These are phyloP conservation scores for Trachythela sp. DNA, from an alignment of 64 coral and sea anemone species.

Conservation along the genomic window DNA sequence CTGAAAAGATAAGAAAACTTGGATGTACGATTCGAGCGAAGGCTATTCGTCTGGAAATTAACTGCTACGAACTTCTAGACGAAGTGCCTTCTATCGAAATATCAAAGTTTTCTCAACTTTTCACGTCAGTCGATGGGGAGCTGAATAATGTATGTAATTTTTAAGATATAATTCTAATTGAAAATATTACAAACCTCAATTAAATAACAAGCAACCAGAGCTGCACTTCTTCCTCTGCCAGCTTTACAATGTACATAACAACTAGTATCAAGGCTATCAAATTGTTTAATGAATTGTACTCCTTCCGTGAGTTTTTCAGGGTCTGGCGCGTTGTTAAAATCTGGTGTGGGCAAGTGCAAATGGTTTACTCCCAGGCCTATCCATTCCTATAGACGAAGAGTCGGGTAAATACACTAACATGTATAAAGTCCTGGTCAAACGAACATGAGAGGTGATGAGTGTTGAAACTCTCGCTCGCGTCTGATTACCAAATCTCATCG, in stretches of 20 bases:
- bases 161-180: neutral
- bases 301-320: conserved; percentile 59
- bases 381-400: conserved; percentile 62
- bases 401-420: too few species aligned
- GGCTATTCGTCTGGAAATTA: too few species aligned
- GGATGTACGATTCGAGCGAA: too few species aligned
- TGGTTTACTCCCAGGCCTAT: conserved; percentile 58
- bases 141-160: neutral
- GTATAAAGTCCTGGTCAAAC: too few species aligned
- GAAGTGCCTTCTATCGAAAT: too few species aligned
- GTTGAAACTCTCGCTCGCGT: too few species aligned
- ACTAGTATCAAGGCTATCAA: conserved; percentile 38
- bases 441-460: too few species aligned
- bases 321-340: conserved; percentile 84
- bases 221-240: conserved; percentile 76
- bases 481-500: too few species aligned
- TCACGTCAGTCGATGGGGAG: neutral
- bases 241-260: conserved; percentile 98
- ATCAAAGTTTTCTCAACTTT: neutral
- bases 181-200: conserved; percentile 65
- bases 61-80: too few species aligned
- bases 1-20: too few species aligned
- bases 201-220: conserved; percentile 83
- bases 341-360: conserved; percentile 68
- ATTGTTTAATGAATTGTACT: conserved; percentile 71